A percentile compares a stretch with the other conserved stretches of the same genome.
Evolutionary conservation across 2,888 invertebrate species (phyloP).

Genomic region (Cantharis lateralis): DNA sequence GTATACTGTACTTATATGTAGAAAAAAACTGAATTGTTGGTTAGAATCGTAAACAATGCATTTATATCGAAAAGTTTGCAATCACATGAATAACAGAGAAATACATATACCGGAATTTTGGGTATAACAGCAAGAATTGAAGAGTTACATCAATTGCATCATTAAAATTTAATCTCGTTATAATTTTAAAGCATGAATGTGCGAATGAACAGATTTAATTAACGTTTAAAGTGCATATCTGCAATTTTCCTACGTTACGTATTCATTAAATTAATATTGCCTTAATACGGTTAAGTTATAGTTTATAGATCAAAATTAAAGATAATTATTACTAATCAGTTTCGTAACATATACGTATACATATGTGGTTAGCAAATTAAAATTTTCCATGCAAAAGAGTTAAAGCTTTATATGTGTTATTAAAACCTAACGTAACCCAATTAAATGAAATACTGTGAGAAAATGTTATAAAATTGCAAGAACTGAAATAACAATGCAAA

Average conservation of each 20-base stretch:
- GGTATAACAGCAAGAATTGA: neutral
- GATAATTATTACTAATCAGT: neutral
- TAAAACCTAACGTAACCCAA: neutral
- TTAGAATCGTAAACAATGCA: neutral
- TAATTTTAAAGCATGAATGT: neutral
- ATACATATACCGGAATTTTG: neutral
- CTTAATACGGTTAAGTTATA: neutral
- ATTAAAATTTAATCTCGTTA: neutral
- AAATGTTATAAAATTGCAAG: neutral
- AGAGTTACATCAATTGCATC: neutral
- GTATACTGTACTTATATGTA: neutral
- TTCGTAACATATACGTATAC: neutral
- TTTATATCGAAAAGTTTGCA: neutral
- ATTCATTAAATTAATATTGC: neutral
- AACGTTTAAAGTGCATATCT: neutral
- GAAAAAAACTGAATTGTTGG: neutral
- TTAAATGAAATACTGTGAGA: conserved; percentile 1
- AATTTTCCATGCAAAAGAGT: neutral
- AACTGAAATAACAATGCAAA: neutral
- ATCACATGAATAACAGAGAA: neutral
- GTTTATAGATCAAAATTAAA: neutral
- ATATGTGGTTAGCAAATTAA: neutral
- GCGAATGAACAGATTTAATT: neutral
- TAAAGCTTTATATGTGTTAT: neutral
- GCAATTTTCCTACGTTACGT: neutral